Conservation (phyloP, 2,113 vertebrate genomes). For the Onychostoma macrolepis region DNA sequence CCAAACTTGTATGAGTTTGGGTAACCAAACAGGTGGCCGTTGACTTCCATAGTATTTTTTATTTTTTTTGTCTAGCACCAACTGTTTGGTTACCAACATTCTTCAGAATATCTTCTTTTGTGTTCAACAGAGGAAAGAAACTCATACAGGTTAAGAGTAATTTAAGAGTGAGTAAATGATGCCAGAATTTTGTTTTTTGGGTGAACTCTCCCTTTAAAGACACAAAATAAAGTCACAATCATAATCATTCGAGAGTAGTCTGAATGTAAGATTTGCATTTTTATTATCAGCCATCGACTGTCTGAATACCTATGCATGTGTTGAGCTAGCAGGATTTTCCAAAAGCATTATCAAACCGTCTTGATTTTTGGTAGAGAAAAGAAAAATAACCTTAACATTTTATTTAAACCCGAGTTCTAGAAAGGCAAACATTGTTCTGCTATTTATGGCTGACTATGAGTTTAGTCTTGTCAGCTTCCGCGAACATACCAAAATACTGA, state of each 20-base stretch:
- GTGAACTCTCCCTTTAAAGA: neutral
- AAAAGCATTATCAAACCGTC: slow-evolving; percentile 13
- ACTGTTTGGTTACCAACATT: neutral
- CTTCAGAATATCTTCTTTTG: neutral
- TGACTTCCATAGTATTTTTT: neutral
- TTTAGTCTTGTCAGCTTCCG: slow-evolving; percentile 44
- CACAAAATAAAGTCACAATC: neutral
- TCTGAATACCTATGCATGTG: neutral
- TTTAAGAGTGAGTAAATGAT: neutral
- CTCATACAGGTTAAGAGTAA: neutral
- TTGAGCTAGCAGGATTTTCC: neutral
- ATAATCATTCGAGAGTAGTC: neutral
- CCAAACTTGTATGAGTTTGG: too few species aligned
- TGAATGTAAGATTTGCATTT: neutral
- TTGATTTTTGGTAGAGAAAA: neutral
- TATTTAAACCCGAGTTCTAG: slow-evolving; percentile 40
- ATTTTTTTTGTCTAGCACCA: too few species aligned
- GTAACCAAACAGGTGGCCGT: neutral
- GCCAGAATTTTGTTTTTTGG: too few species aligned
- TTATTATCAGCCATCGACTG: neutral
- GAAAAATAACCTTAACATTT: neutral
- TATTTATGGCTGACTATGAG: slow-evolving; percentile 14
- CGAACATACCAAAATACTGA: slow-evolving; percentile 4
- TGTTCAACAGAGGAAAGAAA: neutral
- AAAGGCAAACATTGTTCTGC: slow-evolving; percentile 42